These are phyloP conservation scores for Echinops telfairi DNA, from an alignment of 2,113 vertebrate genomes.

Conservation along the genomic window DNA sequence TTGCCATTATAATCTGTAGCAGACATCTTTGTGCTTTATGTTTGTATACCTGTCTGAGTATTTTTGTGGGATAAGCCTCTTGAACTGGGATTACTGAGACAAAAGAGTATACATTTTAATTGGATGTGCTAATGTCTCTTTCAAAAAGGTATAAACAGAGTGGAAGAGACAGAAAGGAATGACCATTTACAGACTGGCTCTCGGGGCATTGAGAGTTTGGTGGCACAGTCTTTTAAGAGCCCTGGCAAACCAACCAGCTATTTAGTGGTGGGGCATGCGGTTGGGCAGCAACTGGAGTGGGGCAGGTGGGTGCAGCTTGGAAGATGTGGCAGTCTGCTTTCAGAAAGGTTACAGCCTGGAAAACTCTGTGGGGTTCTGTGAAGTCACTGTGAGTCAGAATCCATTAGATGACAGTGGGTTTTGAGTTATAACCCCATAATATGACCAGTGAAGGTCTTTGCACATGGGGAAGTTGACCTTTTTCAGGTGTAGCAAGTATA, in stretches of 20 bases:
- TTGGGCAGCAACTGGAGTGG: no score
- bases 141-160: not conserved
- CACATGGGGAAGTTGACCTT: not conserved
- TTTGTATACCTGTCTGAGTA: not conserved
- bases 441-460: slow-evolving; percentile 27
- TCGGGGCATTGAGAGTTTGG: not conserved
- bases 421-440: not conserved
- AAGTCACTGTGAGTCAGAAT: not conserved
- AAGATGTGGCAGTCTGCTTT: not conserved
- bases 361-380: not conserved
- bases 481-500: not conserved
- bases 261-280: not conserved
- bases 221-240: not conserved
- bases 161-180: not conserved
- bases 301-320: no score
- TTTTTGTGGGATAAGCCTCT: not conserved
- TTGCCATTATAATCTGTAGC: not conserved
- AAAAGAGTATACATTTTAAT: not conserved
- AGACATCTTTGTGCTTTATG: not conserved
- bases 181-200: not conserved
- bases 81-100: not conserved
- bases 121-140: not conserved
- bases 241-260: not conserved
- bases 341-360: not conserved
- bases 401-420: not conserved